Percentiles rank a stretch among this genome's conserved stretches.
Conservation (phyloP, 2,797 vertebrate species). For the Heliangelus exortis region DNA sequence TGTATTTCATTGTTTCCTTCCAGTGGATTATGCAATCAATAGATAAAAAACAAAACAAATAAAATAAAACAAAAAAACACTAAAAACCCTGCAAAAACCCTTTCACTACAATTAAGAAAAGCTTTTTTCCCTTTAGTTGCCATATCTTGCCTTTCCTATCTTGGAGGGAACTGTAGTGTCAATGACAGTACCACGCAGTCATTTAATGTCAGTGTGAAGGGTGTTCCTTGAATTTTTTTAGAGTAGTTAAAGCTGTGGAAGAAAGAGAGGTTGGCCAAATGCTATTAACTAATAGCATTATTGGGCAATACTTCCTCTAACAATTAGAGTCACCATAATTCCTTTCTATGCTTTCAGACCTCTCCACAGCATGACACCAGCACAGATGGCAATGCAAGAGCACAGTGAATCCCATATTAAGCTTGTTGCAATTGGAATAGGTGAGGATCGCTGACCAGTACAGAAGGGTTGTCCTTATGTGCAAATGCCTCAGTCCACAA, state of each 20-base stretch:
- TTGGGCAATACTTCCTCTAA: not conserved
- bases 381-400: slow-evolving; percentile 20
- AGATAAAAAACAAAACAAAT: not conserved
- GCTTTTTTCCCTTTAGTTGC: accelerated
- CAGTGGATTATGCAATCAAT: not conserved
- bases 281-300: too few species aligned
- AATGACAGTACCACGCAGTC: not conserved
- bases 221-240: not conserved
- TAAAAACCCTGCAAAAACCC: too few species aligned
- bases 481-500: not conserved
- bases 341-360: not conserved
- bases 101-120: not conserved
- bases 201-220: not conserved
- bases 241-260: not conserved
- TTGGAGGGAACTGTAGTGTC: not conserved
- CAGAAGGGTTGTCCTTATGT: slow-evolving; percentile 42
- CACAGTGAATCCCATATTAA: not conserved
- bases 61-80: too few species aligned
- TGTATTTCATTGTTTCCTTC: not conserved
- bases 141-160: not conserved
- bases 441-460: not conserved
- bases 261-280: not conserved
- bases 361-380: not conserved
- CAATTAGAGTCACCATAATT: not conserved
- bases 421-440: not conserved